A percentile compares a stretch with the other conserved stretches of the same genome.
These are phyloP conservation scores for Lasioglossum leucozonium DNA, from an alignment of 2,888 invertebrate genomes.

Conservation along the genomic window DNA sequence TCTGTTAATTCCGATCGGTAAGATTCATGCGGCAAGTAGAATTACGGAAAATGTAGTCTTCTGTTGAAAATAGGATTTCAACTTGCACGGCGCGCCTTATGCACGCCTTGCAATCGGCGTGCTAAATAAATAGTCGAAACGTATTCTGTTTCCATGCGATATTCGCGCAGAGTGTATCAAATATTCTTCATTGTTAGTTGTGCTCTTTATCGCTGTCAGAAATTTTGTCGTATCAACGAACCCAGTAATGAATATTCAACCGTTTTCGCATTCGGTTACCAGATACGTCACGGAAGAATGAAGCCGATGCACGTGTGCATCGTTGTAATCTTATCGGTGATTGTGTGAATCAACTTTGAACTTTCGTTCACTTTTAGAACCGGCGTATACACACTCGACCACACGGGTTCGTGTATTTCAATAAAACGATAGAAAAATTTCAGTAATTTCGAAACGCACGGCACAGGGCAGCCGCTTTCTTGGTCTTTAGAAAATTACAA, in stretches of 20 bases:
- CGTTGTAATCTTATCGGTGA: constrained; percentile 65
- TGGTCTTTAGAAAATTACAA: neutral
- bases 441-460: neutral
- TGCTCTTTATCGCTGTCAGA: neutral
- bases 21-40: neutral
- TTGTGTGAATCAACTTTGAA: constrained; percentile 69
- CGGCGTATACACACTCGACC: constrained; percentile 20
- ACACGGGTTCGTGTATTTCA: neutral
- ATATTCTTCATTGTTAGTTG: neutral
- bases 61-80: neutral
- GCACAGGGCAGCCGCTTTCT: neutral
- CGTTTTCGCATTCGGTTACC: constrained; percentile 35
- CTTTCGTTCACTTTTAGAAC: constrained; percentile 55
- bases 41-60: neutral
- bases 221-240: constrained; percentile 51
- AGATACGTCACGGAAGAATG: constrained; percentile 38
- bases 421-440: constrained; percentile 6
- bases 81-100: neutral
- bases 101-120: neutral
- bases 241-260: constrained; percentile 41
- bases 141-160: neutral
- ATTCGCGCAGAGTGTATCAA: neutral
- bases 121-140: neutral
- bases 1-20: neutral
- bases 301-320: constrained; percentile 53